Base-by-base conservation (phyloP, 2,797 vertebrate genomes). In the Acipenser oxyrinchus region DNA sequence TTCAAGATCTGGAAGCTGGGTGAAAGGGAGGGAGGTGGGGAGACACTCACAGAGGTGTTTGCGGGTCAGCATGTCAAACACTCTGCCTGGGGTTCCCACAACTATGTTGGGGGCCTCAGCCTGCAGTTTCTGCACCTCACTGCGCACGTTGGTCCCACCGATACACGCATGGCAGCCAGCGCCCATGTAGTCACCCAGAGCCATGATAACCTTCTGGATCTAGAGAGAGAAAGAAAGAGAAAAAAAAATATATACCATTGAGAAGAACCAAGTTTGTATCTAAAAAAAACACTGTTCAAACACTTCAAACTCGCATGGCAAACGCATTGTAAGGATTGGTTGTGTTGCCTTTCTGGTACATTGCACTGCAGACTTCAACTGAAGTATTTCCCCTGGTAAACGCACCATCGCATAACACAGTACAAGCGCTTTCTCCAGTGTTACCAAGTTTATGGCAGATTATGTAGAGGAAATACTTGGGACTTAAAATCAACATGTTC, bases 191-290 rank as follows among this genome's bases (percentile, higher is more conserved):
- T 97, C 94, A 0, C 94, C 94, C 7, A 95, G 84, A 13, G 93
- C 92, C 81, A 95, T 85, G 61, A 96, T 92, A 65, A 97, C 94
- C 78, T 95, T 97, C 81, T 95, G 94, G 81, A 97, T 97, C 94
- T 94, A 37, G 23, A 51, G 59, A 9, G 0, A 1, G 7, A 1
- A 15, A 18, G 13, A 15, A 13, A 13, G 0, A 37, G n/a, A 3
- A 50, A 48, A 61, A 8, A 1, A 52, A 0, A 1, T 1, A 18
- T 1, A 18, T 1, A 18, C 15, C 10, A 57, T 37, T 49, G 11
- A 12, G 8, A 12, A 49, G 6, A 62, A 49, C 10, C 23, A 37
- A 2, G 23, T 37, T 37, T 37, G 23, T 2, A 37, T 37, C 23
- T 37, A 37, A 1, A 37, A 1, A 37, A 12, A n/a, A 11, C 55